Conservation (phyloP, 2,797 vertebrate genomes). For the Myotis daubentonii region DNA sequence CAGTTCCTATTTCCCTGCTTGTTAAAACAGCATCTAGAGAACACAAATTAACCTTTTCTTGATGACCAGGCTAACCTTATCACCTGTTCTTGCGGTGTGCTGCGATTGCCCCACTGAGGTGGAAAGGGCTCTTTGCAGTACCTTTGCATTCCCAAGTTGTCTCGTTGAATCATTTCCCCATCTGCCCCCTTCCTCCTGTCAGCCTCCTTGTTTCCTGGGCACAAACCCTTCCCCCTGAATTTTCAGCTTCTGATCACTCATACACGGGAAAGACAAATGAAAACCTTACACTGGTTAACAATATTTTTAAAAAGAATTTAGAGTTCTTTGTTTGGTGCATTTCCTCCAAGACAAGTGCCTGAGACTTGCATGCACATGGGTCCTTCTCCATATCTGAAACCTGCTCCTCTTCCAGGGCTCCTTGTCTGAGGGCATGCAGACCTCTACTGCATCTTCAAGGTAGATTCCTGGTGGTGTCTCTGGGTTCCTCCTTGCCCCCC, state of each 20-base stretch:
- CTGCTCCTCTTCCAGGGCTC: background rate
- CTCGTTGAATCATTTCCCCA: background rate
- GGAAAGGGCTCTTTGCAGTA: background rate
- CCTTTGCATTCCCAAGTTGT: background rate
- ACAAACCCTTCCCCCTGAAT: background rate
- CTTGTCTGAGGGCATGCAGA: background rate
- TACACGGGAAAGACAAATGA: background rate
- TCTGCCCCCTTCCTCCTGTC: background rate
- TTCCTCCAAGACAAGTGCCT: background rate
- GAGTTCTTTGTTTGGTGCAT: background rate
- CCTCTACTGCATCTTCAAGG: background rate
- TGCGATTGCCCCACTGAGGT: background rate
- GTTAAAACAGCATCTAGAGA: slow-evolving; percentile 8
- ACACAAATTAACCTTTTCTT: slow-evolving; percentile 50
- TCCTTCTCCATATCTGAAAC: background rate
- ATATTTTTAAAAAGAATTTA: background rate
- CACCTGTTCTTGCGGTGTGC: background rate
- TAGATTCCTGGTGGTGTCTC: background rate
- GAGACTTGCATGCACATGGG: background rate
- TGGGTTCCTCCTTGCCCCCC: background rate
- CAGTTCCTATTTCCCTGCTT: slow-evolving; percentile 22
- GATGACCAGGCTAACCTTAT: slow-evolving; percentile 42
- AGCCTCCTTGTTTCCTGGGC: background rate
- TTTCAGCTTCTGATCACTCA: background rate
- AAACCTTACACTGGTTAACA: background rate